Percentiles rank a stretch among this genome's conserved stretches.
These are phyloP conservation scores for Melanostigma gelatinosum DNA, from an alignment of 2,113 vertebrate genomes.

Conservation along the genomic window DNA sequence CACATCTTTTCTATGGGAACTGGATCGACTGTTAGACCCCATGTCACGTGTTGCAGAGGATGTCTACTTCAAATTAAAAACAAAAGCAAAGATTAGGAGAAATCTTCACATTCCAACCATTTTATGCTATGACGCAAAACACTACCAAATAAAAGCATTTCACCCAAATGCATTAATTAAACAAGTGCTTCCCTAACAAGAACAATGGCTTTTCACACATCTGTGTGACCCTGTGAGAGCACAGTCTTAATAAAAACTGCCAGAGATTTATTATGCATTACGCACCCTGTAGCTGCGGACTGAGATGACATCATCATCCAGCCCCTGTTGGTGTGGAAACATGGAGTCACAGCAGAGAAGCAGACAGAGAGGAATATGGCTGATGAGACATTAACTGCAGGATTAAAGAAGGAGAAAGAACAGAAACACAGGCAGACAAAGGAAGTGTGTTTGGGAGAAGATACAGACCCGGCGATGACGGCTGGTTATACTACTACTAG, in stretches of 20 bases:
- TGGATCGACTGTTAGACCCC: constrained; percentile 82
- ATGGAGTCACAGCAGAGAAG: constrained; percentile 56
- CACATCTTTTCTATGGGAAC: constrained; percentile 84
- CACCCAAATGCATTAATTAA: background rate
- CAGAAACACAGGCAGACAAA: constrained; percentile 42
- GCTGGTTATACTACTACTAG: constrained; percentile 82
- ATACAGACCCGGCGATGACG: constrained; percentile 91
- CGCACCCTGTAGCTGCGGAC: constrained; percentile 85
- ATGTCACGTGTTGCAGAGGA: constrained; percentile 78
- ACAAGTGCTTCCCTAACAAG: constrained; percentile 6
- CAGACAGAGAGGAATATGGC: constrained; percentile 50
- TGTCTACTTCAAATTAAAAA: constrained; percentile 83
- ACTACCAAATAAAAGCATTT: background rate
- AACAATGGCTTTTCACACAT: constrained; percentile 42
- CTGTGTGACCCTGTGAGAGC: constrained; percentile 8
- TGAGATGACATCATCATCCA: constrained; percentile 81
- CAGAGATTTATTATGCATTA: constrained; percentile 64
- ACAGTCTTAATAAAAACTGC: constrained; percentile 22
- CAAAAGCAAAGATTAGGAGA: constrained; percentile 32
- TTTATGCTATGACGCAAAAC: constrained; percentile 13
- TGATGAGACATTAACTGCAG: constrained; percentile 51
- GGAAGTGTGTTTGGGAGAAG: constrained; percentile 59
- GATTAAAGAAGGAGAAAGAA: constrained; percentile 48
- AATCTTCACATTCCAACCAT: background rate
- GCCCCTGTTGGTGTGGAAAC: constrained; percentile 80